Evolutionary conservation across 2,113 vertebrate genomes (phyloP).

Genomic region (Dryoscopus gambensis): DNA sequence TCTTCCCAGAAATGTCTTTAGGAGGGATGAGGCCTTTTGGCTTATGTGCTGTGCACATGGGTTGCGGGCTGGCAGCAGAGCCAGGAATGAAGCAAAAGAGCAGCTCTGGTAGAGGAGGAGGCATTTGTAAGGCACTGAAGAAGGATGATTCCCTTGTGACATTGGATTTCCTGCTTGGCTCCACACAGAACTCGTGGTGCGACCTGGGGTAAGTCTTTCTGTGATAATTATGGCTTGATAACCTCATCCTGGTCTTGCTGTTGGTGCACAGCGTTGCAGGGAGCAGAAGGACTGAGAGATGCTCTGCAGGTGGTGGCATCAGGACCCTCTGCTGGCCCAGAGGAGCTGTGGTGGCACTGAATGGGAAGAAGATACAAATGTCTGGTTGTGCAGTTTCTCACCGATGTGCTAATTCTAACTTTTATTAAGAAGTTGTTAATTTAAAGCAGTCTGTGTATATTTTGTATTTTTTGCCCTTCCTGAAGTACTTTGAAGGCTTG

Average conservation of each 20-base stretch:
- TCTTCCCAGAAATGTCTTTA: neutral
- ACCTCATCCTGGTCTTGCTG: neutral
- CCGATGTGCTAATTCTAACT: accelerated
- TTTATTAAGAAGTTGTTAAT: neutral
- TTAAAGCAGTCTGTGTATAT: neutral
- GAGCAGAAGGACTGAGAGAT: accelerated
- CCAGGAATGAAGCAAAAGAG: neutral
- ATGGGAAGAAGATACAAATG: neutral
- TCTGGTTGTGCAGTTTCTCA: neutral
- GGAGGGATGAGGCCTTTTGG: neutral
- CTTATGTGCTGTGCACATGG: neutral
- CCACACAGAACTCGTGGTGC: accelerated
- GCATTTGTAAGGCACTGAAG: neutral
- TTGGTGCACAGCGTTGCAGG: accelerated
- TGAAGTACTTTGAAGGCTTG: neutral
- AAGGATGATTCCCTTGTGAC: neutral
- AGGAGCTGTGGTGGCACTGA: neutral
- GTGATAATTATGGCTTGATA: neutral
- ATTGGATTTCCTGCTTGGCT: neutral
- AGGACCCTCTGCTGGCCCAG: neutral
- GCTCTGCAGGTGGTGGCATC: neutral
- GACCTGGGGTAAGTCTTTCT: neutral
- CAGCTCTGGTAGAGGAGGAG: neutral
- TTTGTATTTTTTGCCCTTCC: neutral
- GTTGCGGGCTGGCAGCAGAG: neutral